These are phyloP conservation scores for Nineta flava DNA, from an alignment of 2,888 invertebrate species.

Conservation along the genomic window DNA sequence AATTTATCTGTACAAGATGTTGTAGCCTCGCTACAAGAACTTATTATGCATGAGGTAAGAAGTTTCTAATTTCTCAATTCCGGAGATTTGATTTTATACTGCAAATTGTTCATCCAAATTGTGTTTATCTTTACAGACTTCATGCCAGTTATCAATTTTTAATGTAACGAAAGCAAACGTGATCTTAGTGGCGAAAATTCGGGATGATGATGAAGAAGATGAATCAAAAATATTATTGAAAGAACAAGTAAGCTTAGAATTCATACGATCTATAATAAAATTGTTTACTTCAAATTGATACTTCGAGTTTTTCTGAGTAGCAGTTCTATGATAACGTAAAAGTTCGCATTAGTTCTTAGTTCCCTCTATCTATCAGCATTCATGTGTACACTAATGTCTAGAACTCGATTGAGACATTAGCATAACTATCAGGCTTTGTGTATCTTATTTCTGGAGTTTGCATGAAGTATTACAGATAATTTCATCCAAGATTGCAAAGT, in stretches of 20 bases:
- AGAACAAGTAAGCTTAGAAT: conserved; percentile 44
- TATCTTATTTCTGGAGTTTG: too few species aligned
- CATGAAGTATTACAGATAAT: too few species aligned
- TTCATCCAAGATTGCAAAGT: too few species aligned
- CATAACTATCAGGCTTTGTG: too few species aligned
- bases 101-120: background rate
- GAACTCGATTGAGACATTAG: too few species aligned
- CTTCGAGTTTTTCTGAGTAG: too few species aligned
- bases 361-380: too few species aligned
- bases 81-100: background rate
- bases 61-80: background rate
- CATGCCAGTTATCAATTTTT: conserved; percentile 69
- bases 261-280: too few species aligned
- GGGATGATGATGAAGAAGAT: conserved; percentile 43
- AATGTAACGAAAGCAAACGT: conserved; percentile 79
- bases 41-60: conserved; percentile 48
- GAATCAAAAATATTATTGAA: conserved; percentile 47
- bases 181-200: conserved; percentile 65
- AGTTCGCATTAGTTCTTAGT: too few species aligned
- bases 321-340: too few species aligned
- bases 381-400: too few species aligned
- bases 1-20: conserved; percentile 74
- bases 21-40: conserved; percentile 64
- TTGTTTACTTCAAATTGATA: background rate
- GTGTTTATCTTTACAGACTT: conserved; percentile 43